phyloP scores from a whole-genome alignment of 2,113 vertebrate species.

The Coturnix japonica region DNA sequence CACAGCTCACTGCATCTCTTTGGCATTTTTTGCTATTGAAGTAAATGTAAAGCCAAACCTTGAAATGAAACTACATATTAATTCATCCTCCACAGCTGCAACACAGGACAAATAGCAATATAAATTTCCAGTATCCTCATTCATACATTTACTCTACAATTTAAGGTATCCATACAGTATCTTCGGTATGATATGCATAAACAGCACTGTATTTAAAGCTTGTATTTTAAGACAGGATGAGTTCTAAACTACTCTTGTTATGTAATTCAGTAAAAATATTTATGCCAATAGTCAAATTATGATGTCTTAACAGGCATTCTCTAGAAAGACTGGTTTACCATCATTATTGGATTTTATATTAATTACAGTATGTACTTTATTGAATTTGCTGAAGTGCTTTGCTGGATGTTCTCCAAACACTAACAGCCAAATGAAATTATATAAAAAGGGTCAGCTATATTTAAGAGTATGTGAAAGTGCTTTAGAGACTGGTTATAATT shows the following conservation, averaged over 20 bases:
- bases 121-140: not conserved
- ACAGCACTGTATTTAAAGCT: not conserved
- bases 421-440: slow-evolving; percentile 85
- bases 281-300: slow-evolving; percentile 40
- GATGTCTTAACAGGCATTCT: slow-evolving; percentile 47
- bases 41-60: not conserved
- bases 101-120: not conserved
- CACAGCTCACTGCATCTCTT: not conserved
- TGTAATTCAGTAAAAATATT: slow-evolving; percentile 54
- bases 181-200: not conserved
- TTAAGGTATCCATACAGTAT: not conserved
- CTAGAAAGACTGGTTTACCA: slow-evolving; percentile 56
- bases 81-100: not conserved
- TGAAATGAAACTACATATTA: not conserved
- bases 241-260: not conserved
- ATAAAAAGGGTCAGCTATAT: slow-evolving; percentile 79
- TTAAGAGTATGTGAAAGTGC: slow-evolving; percentile 75
- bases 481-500: slow-evolving; percentile 74
- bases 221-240: not conserved
- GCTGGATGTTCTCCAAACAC: slow-evolving; percentile 85
- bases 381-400: slow-evolving; percentile 86
- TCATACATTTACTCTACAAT: not conserved
- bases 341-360: slow-evolving; percentile 75
- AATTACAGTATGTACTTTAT: slow-evolving; percentile 79
- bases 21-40: not conserved